Evolutionary conservation across 2,113 vertebrate genomes (phyloP).

Genomic region (Porphyrio hochstetteri): DNA sequence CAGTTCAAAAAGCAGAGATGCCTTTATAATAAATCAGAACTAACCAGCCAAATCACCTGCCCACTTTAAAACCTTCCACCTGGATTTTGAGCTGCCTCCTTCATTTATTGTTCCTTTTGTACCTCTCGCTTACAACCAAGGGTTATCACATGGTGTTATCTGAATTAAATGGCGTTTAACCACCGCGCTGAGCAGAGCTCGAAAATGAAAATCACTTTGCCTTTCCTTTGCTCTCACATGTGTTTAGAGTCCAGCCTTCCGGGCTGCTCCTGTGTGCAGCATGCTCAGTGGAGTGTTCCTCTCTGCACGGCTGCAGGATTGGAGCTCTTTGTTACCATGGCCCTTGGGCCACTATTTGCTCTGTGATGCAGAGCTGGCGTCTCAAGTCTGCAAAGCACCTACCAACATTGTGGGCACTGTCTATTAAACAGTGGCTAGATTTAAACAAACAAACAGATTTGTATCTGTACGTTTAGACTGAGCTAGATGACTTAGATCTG

Average conservation of each 20-base stretch:
- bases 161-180: not conserved
- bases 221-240: not conserved
- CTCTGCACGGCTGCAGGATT: not conserved
- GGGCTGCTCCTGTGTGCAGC: not conserved
- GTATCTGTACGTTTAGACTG: not conserved
- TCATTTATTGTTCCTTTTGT: not conserved
- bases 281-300: not conserved
- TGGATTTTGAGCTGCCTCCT: not conserved
- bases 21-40: constrained; percentile 46
- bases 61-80: not conserved
- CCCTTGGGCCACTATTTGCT: not conserved
- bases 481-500: not conserved
- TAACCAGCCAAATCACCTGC: constrained; percentile 23
- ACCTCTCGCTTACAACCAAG: not conserved
- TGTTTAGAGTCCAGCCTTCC: not conserved
- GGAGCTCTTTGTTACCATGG: constrained; percentile 35
- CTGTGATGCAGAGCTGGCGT: not conserved
- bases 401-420: not conserved
- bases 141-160: not conserved
- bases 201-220: not conserved
- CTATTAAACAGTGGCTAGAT: not conserved
- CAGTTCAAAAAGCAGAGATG: constrained; percentile 15
- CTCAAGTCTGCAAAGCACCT: not conserved
- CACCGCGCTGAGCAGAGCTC: not conserved
- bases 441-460: not conserved